Evolutionary conservation across 2,113 vertebrate species (phyloP).

Genomic region (Aldabrachelys gigantea): DNA sequence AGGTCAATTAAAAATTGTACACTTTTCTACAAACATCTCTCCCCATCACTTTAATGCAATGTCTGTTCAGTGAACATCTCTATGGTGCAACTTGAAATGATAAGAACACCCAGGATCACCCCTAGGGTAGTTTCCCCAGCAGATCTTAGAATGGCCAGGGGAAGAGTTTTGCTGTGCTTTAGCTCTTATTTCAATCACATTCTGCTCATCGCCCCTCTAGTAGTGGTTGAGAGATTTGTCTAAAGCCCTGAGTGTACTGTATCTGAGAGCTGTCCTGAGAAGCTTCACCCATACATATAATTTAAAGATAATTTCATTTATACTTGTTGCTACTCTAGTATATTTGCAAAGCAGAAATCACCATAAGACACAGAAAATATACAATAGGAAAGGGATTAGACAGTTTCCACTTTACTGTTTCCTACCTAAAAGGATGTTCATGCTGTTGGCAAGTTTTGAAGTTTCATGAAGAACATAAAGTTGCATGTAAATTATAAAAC

Average conservation of each 20-base stretch:
- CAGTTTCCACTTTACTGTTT: not conserved
- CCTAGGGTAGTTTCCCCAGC: not conserved
- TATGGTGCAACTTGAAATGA: not conserved
- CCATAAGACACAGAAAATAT: not conserved
- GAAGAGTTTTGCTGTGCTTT: not conserved
- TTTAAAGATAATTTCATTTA: not conserved
- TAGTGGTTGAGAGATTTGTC: not conserved
- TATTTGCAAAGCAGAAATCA: not conserved
- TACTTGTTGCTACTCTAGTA: accelerated
- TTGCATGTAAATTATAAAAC: not conserved
- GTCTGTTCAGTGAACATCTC: accelerated
- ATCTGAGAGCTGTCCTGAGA: accelerated
- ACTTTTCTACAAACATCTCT: not conserved
- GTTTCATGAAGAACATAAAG: not conserved
- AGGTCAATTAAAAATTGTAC: not conserved
- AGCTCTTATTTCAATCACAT: not conserved
- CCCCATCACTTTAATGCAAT: not conserved
- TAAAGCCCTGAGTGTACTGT: accelerated
- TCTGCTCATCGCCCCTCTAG: accelerated
- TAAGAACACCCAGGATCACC: not conserved
- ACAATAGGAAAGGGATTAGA: not conserved
- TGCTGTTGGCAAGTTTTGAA: not conserved
- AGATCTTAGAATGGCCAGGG: not conserved
- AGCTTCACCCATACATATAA: not conserved
- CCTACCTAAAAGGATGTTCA: too few species aligned